phyloP scores from a whole-genome alignment of 2,888 invertebrate species.

The Saturnia pavonia region DNA sequence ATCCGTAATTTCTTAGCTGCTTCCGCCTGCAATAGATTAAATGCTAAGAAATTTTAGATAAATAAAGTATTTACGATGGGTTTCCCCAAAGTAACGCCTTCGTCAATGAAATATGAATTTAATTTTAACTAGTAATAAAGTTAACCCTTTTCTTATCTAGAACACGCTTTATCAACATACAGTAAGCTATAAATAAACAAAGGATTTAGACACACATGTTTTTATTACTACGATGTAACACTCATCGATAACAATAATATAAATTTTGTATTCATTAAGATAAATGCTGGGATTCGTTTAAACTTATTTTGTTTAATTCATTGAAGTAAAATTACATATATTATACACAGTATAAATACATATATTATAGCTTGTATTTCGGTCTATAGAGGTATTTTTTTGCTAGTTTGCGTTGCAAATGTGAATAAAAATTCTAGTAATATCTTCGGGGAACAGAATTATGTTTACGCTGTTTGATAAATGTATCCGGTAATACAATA shows the following conservation, averaged over 20 bases:
- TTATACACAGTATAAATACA: too few species aligned
- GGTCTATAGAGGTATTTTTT: background rate
- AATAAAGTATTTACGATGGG: too few species aligned
- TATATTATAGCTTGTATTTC: background rate
- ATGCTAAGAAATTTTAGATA: too few species aligned
- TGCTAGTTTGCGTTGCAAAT: conserved; percentile 20
- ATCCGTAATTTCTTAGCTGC: too few species aligned
- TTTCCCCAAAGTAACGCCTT: too few species aligned
- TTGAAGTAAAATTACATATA: too few species aligned
- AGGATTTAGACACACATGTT: background rate
- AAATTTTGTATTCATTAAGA: background rate
- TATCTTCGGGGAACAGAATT: conserved; percentile 39
- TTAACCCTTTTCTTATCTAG: too few species aligned
- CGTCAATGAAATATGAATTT: too few species aligned
- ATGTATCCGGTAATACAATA: conserved; percentile 50
- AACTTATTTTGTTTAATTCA: background rate
- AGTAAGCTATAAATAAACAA: background rate
- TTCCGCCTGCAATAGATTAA: too few species aligned
- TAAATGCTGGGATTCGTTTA: background rate
- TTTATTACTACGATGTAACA: background rate
- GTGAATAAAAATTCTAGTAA: conserved; percentile 36
- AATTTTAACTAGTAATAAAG: too few species aligned
- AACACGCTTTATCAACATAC: too few species aligned
- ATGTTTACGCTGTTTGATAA: conserved; percentile 42
- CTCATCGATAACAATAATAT: background rate